Evolutionary conservation across 2,888 invertebrate species (phyloP), one percentile per base, ranked within the genome.

Genomic region (Campoplex capitator): DNA sequence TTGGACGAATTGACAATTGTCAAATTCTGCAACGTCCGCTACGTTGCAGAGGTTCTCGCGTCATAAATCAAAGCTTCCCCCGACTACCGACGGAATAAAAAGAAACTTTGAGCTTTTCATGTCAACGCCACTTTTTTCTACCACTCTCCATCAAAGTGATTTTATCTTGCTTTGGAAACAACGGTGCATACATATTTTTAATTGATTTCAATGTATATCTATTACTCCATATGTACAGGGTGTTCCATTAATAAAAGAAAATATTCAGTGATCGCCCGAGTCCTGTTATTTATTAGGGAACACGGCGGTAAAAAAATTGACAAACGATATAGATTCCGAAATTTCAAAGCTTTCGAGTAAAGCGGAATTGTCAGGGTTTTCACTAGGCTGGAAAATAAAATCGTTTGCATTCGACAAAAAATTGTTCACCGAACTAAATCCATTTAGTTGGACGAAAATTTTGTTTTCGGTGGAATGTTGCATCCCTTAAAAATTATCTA

Each of bases 191-290:
- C 51, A 73, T 48, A 35, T 73, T 67, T 82, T 85, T 78, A 85
- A 85, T 85, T 85, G 77, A 85, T 81, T 85, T 58, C 67, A 73
- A 81, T 85, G 77, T 67, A 56, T 67, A 56, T 68, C 38, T 67
- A 51, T 18, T 23, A 4, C 51, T 51, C 51, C 51, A 16, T 23
- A 23, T 51, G 16, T 51, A 51, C 51, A 51, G 51, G 51, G 51
- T 51, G 51, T 51, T 16, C 16, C 18, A 1, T 16, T 42, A 9
- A 42, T 42, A 42, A 38, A 4, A 0, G 38, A 4, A 13, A 11
- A 23, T 23, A 23, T 23, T 23, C 45, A 7, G 11, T 8, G 42
- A 42, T 42, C 6, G 42, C 42, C 42, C 42, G 8, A 2, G 45
- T 45, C 45, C 45, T 45, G 45, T 9, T 9, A 45, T 11, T 45